Evolutionary conservation across 1,140 invertebrate species (phyloP), one percentile per base, ranked within the genome.

Genomic region (Apis dorsata): DNA sequence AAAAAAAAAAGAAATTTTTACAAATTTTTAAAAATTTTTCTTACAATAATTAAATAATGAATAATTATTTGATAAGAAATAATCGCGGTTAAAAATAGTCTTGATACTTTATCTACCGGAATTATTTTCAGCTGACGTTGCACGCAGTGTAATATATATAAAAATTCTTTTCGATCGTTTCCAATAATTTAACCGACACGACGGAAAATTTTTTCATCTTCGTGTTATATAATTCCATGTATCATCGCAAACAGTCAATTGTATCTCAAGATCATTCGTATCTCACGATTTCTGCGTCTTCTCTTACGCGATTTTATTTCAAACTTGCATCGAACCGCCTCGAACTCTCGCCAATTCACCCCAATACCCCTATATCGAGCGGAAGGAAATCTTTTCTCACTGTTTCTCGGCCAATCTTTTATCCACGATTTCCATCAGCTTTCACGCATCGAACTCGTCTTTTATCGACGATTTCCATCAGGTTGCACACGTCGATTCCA

Each of bases 51-150:
- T 21, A 3, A 24, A 51, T 8, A 1, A 17, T 2, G 21, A 57
- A 34, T 2, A 2, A 44, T 19, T 34, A 1, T 24, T 24, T 24
- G 5, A 44, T 7, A 4, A 34, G 34, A 34, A 7, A 44, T 71
- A 8, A 2, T 57, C 21, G 13, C 5, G 51, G 15, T n/a, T 3
- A 49, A 0, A 1, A 49, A 19, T 4, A 7, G 7, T 44, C 9
- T 3, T 17, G 13, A 59, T 13, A n/a, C 55, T 66, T 2, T 5
- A 3, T 69, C 15, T 8, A 28, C 0, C 2, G 10, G 53, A 69
- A 49, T 69, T 3, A n/a, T 68, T 19, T 68, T 81, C 71, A 21
- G 51, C 79, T 19, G 21, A 74, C 71, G 15, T 66, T 15, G 71
- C n/a, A 63, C 60, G 17, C 10, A 12, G 19, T 21, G 2, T 44